These are phyloP conservation scores for Dendroctonus valens DNA, from an alignment of 1,140 invertebrate species.

Conservation along the genomic window DNA sequence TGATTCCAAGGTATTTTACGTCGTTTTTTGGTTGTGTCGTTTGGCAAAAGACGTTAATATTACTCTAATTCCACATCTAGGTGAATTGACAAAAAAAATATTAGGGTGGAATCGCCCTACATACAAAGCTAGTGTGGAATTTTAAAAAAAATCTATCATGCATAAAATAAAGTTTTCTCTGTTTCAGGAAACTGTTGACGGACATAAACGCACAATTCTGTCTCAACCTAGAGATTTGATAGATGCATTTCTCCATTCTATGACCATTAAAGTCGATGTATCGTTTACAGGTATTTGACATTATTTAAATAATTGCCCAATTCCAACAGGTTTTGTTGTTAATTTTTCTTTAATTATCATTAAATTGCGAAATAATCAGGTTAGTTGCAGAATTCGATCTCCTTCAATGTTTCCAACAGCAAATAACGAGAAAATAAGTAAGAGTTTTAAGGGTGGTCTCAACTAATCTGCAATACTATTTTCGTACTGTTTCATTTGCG, in stretches of 20 bases:
- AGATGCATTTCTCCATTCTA: constrained; percentile 42
- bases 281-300: constrained; percentile 56
- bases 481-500: too few relatives aligned
- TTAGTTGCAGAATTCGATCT: too few relatives aligned
- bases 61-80: background rate
- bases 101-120: background rate
- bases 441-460: too few relatives aligned
- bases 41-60: too few relatives aligned
- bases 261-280: constrained; percentile 35
- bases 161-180: background rate
- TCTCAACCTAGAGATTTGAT: constrained; percentile 40
- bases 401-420: too few relatives aligned
- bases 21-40: too few relatives aligned
- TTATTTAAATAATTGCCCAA: constrained; percentile 53
- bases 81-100: background rate
- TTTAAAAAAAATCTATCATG: constrained; percentile 2
- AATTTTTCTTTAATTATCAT: too few relatives aligned
- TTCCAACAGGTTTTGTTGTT: too few relatives aligned
- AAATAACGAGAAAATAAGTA: too few relatives aligned
- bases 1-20: too few relatives aligned
- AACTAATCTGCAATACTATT: too few relatives aligned
- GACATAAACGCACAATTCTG: constrained; percentile 36
- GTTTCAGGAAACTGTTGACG: constrained; percentile 43
- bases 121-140: background rate
- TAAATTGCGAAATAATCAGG: too few relatives aligned